Conservation (phyloP, 2,888 invertebrate species). For the Rhimphoctona megacephalus region DNA sequence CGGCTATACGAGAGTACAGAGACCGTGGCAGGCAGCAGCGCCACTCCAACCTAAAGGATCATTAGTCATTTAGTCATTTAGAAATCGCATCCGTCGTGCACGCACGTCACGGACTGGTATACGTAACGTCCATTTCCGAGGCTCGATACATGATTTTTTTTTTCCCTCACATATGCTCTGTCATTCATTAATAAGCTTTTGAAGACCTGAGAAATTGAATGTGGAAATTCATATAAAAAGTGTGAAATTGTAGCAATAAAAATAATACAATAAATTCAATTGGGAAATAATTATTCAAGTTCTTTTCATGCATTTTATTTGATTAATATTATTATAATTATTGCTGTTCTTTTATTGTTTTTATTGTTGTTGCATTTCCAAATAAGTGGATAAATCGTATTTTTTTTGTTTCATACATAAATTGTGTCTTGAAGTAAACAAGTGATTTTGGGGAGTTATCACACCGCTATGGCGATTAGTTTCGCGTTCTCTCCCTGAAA, state of each 20-base stretch:
- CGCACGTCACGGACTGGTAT: conserved; percentile 30
- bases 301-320: background rate
- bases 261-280: background rate
- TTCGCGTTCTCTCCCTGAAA: conserved; percentile 15
- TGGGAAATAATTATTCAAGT: background rate
- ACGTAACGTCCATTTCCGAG: conserved; percentile 45
- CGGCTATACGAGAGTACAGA: conserved; percentile 31
- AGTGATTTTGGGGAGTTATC: background rate
- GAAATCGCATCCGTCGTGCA: conserved; percentile 62
- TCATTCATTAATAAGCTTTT: conserved; percentile 9
- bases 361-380: no score
- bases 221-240: background rate
- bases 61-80: conserved; percentile 67
- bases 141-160: conserved; percentile 17
- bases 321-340: background rate
- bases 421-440: no score
- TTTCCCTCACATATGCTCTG: background rate
- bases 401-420: no score
- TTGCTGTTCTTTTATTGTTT: background rate
- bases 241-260: conserved; percentile 1
- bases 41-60: conserved; percentile 51
- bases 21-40: conserved; percentile 18
- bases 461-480: conserved; percentile 7
- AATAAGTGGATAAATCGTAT: no score
- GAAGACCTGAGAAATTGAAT: conserved; percentile 2